A percentile compares a stretch with the other conserved stretches of the same genome.
Evolutionary conservation across 2,888 invertebrate species (phyloP).

Genomic region (Clunio marinus): DNA sequence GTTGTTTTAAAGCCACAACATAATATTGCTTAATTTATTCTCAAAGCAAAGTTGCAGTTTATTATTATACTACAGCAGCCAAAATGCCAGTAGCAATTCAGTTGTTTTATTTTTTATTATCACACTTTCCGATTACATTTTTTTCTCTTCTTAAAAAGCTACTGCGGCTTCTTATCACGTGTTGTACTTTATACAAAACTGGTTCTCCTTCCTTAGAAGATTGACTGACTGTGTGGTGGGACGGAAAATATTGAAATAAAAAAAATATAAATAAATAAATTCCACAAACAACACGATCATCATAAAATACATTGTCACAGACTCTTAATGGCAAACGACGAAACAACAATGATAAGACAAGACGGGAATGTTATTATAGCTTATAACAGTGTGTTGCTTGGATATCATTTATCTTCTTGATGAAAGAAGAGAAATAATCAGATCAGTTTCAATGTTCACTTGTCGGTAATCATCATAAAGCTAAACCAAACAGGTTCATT

Average conservation of each 20-base stretch:
- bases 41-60: not conserved
- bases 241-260: not conserved
- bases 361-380: constrained; percentile 7
- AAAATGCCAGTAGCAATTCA: constrained; percentile 16
- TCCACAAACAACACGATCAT: constrained; percentile 23
- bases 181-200: constrained; percentile 25
- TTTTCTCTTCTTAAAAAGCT: not conserved
- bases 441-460: constrained; percentile 27
- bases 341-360: constrained; percentile 9
- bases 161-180: constrained; percentile 38
- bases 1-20: not conserved
- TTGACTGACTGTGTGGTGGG: no score
- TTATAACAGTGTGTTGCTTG: no score
- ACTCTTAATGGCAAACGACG: not conserved
- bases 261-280: not conserved
- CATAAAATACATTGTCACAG: constrained; percentile 14
- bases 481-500: constrained; percentile 27
- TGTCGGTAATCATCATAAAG: not conserved
- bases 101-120: constrained; percentile 31
- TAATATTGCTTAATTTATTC: not conserved
- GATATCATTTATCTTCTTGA: constrained; percentile 20
- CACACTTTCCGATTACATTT: constrained; percentile 27
- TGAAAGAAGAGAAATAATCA: constrained; percentile 27
- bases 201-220: constrained; percentile 4
- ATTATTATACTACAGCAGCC: no score